Base-by-base conservation (phyloP, 2,113 vertebrate genomes). In the Channa maculata region DNA sequence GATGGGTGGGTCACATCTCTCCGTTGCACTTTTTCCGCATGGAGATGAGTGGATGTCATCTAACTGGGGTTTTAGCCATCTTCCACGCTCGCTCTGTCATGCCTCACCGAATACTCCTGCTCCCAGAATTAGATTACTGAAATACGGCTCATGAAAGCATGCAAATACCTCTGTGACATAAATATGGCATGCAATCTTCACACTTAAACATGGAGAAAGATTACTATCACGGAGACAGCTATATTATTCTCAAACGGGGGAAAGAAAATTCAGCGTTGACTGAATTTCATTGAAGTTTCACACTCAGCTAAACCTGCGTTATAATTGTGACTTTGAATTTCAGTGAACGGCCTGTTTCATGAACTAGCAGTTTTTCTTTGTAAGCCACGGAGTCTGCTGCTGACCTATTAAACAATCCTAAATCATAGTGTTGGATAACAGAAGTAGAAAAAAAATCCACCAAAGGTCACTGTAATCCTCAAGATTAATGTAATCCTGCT, bases 291-390 rank as follows among this genome's bases (percentile, higher is more conserved):
- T 52, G 15, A 57, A 84, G 75, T 86, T 84, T 82, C 75, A 83
- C 80, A 82, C 77, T 79, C 59, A 61, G 1, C n/a, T 33, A 65
- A 57, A 33, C 60, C 67, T 76, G 61, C 71, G 60, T 83, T 76
- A 71, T 70, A 74, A 74, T 24, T 76, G 12, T 10, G 70, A 68
- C 15, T 79, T 62, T 77, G 49, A 65, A 15, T 4, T 51, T 65
- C 53, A 48, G 73, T 37, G 72, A 81, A 86, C 65, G 54, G 76
- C 72, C 68, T 78, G 63, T 85, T 87, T 82, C 72, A 74, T 72
- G 77, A 83, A 44, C 65, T 55, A 64, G 77, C 64, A 65, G 67
- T 71, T 80, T 64, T 73, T 24, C 5, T 6, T 13, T 24, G 52
- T 36, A 53, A 63, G 46, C 68, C 57, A 50, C 0, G 1, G 14